phyloP scores from a whole-genome alignment of 2,113 vertebrate genomes.

The Puntigrus tetrazona region DNA sequence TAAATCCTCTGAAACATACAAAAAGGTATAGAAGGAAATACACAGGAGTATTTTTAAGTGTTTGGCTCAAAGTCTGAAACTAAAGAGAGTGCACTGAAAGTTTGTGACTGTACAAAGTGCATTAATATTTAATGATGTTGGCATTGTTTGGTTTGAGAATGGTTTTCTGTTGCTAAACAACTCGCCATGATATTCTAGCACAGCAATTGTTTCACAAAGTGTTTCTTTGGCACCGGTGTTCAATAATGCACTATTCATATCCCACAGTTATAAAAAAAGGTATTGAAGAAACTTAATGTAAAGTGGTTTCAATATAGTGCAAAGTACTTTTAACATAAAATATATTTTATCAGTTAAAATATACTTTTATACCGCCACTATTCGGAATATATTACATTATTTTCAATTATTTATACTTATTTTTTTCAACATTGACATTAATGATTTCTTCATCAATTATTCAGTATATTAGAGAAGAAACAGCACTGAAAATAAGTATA shows the following conservation, averaged over 20 bases:
- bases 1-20: neutral
- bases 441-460: neutral
- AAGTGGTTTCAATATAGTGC: neutral
- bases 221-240: neutral
- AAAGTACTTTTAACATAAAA: neutral
- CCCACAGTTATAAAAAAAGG: neutral
- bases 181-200: neutral
- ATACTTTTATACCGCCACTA: neutral
- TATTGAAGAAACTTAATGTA: neutral
- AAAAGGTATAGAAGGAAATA: neutral
- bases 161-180: neutral
- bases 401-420: neutral
- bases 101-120: neutral
- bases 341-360: neutral
- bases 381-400: neutral
- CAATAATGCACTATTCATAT: neutral
- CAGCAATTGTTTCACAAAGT: neutral
- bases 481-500: neutral
- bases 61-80: neutral
- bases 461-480: neutral
- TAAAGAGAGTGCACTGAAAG: neutral
- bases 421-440: neutral
- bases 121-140: neutral
- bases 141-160: constrained; percentile 7
- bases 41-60: neutral